A percentile compares a stretch with the other conserved stretches of the same genome.
phyloP scores from a whole-genome alignment of 1,140 invertebrate species.

The Elysia chlorotica region DNA sequence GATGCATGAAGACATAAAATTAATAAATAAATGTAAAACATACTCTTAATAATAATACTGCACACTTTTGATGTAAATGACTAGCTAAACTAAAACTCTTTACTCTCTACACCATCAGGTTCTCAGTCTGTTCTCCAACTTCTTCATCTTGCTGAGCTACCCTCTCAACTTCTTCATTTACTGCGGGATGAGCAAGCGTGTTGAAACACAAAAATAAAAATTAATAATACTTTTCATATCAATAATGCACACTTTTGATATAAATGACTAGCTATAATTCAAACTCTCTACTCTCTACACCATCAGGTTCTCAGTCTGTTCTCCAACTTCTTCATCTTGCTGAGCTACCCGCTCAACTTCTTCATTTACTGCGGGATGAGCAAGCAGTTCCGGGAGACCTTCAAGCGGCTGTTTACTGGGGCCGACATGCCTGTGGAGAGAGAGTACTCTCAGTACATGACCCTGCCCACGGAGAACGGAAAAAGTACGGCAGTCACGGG shows the following conservation, averaged over 20 bases:
- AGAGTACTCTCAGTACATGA: conserved; percentile 55
- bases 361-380: conserved; percentile 96
- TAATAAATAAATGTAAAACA: too few species aligned
- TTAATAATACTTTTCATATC: too few species aligned
- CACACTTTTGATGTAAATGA: too few species aligned
- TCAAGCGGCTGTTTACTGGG: conserved; percentile 79
- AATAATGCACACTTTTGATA: too few species aligned
- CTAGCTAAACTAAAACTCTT: conserved; percentile 17
- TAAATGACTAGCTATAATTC: too few species aligned
- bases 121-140: conserved; percentile 71
- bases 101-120: conserved; percentile 22
- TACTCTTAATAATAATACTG: too few species aligned
- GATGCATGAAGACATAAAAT: too few species aligned
- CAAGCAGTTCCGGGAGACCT: conserved; percentile 89
- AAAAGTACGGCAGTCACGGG: conserved; percentile 42
- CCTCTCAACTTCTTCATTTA: conserved; percentile 95
- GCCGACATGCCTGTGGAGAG: conserved; percentile 39
- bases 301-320: conserved; percentile 55
- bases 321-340: conserved; percentile 87
- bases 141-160: conserved; percentile 88
- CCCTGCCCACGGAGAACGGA: conserved; percentile 54
- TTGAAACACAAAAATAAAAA: too few species aligned
- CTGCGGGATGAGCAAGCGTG: conserved; percentile 95
- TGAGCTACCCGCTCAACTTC: conserved; percentile 92
- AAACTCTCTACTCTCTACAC: conserved; percentile 6